Percentiles rank a stretch among this genome's conserved stretches.
Conservation (phyloP, 2,888 invertebrate species). For the Eutolmus rufibarbis region DNA sequence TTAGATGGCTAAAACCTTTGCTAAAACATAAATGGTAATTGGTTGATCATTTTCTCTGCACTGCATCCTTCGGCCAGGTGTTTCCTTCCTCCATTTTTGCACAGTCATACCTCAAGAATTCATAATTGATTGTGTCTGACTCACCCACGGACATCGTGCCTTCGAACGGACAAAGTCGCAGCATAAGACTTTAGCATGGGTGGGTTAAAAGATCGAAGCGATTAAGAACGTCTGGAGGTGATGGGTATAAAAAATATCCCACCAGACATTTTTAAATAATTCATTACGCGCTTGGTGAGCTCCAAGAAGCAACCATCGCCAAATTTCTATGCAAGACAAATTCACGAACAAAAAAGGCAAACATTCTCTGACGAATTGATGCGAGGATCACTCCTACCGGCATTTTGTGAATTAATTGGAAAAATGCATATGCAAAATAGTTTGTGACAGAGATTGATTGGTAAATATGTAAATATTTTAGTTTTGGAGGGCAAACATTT, state of each 20-base stretch:
- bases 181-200: conserved; percentile 17
- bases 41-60: background rate
- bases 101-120: conserved; percentile 20
- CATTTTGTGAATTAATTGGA: background rate
- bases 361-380: background rate
- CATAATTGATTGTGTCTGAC: conserved; percentile 24
- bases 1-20: background rate
- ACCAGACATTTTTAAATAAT: conserved; percentile 33
- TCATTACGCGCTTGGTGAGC: background rate
- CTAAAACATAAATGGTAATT: background rate
- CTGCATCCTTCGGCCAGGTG: conserved; percentile 11
- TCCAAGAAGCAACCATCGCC: background rate
- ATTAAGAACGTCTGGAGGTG: conserved; percentile 21
- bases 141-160: conserved; percentile 12
- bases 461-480: background rate
- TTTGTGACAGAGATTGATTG: background rate
- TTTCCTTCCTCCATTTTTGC: conserved; percentile 11
- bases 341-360: background rate
- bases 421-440: background rate
- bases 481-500: background rate
- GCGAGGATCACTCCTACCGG: background rate
- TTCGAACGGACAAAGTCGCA: background rate
- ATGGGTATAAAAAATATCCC: conserved; percentile 18
- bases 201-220: conserved; percentile 24
- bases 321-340: background rate